A percentile compares a stretch with the other conserved stretches of the same genome.
These are phyloP conservation scores for Panurus biarmicus DNA, from an alignment of 2,113 vertebrate species.

Conservation along the genomic window DNA sequence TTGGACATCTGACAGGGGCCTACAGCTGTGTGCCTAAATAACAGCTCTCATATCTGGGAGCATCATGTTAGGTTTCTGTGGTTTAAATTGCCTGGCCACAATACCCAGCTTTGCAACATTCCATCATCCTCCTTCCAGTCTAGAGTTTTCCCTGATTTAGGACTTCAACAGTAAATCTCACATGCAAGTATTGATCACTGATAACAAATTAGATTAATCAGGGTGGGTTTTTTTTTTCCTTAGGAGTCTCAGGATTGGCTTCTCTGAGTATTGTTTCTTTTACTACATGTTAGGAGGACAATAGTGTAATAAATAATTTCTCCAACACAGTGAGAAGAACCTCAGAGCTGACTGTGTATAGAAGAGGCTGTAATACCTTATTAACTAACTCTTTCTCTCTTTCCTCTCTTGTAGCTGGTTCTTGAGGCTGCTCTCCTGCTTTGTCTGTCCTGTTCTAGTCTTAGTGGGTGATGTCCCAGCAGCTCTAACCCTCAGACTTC, in stretches of 20 bases:
- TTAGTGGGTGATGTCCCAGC: slow-evolving; percentile 75
- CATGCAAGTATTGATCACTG: neutral
- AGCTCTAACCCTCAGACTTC: slow-evolving; percentile 72
- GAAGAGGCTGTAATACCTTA: neutral
- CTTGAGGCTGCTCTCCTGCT: slow-evolving; percentile 64
- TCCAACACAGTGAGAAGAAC: neutral
- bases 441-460: slow-evolving; percentile 53
- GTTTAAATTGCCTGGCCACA: neutral
- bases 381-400: slow-evolving; percentile 58
- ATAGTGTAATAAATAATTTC: neutral
- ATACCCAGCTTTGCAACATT: neutral
- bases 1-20: neutral
- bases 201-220: neutral
- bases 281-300: neutral
- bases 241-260: neutral
- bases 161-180: neutral
- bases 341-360: neutral
- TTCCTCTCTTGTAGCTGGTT: slow-evolving; percentile 55
- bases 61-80: neutral
- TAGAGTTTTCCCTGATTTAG: neutral
- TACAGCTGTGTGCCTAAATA: neutral
- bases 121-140: neutral
- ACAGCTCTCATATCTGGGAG: neutral
- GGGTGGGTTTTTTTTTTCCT: neutral
- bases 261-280: neutral